phyloP scores from a whole-genome alignment of 2,888 invertebrate genomes.

The Pheosia tremula region DNA sequence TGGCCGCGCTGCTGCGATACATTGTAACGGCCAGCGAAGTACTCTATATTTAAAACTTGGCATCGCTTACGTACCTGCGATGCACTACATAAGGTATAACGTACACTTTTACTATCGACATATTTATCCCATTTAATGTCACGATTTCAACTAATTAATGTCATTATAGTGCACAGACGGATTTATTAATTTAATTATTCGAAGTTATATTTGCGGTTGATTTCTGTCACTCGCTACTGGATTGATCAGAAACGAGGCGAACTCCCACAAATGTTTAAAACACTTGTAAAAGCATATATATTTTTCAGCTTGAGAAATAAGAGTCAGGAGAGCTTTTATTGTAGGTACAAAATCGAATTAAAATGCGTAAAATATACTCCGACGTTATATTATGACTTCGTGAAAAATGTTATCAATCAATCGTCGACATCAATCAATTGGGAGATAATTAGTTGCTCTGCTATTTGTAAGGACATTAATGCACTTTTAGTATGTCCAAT shows the following conservation, averaged over 20 bases:
- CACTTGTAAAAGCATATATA: too few species aligned
- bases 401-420: constrained; percentile 6
- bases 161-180: constrained; percentile 4
- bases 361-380: neutral
- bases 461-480: neutral
- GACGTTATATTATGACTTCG: neutral
- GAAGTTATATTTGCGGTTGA: too few species aligned
- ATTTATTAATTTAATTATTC: too few species aligned
- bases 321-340: too few species aligned
- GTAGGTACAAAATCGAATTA: neutral
- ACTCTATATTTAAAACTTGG: constrained; percentile 73
- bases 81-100: constrained; percentile 48
- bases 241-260: too few species aligned
- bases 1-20: constrained; percentile 59
- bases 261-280: too few species aligned
- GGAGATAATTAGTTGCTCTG: constrained; percentile 4
- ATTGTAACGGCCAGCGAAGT: constrained; percentile 52
- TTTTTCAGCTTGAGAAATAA: too few species aligned
- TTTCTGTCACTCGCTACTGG: too few species aligned
- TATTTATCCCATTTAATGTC: constrained; percentile 9
- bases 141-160: constrained; percentile 15
- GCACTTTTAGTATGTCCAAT: constrained; percentile 1
- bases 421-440: constrained; percentile 6
- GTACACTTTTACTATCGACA: constrained; percentile 41
- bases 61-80: constrained; percentile 48